Evolutionary conservation across 35 echinoderm and acorn worm genomes (phyloP).

Genomic region (Diadema setosum): DNA sequence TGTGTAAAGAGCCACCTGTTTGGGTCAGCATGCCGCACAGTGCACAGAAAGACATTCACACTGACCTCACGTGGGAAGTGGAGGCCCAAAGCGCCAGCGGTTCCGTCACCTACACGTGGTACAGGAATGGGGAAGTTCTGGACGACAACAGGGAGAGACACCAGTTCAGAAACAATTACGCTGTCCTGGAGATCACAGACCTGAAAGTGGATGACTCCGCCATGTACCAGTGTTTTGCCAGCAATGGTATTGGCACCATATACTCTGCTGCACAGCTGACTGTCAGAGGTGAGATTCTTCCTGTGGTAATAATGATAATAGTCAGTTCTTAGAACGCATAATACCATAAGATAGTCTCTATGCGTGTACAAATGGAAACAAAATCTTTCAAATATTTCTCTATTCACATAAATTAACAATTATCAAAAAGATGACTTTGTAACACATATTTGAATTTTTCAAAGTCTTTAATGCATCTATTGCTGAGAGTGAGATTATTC

Average conservation of each 20-base stretch:
- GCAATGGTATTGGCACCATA: conserved; percentile 27
- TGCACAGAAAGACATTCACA: conserved; percentile 50
- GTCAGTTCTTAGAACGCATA: too few relatives aligned
- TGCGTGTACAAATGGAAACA: too few relatives aligned
- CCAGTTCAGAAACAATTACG: conserved; percentile 23
- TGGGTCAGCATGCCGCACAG: conserved; percentile 1
- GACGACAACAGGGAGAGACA: background rate
- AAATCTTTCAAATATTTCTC: too few relatives aligned
- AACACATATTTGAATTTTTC: too few relatives aligned
- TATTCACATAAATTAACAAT: too few relatives aligned
- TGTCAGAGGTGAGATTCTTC: conserved; percentile 64
- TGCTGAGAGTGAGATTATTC: too few relatives aligned
- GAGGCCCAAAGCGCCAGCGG: conserved; percentile 47
- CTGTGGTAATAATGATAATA: too few relatives aligned
- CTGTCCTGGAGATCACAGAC: conserved; percentile 36
- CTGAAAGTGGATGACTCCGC: conserved; percentile 40
- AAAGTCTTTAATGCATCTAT: too few relatives aligned
- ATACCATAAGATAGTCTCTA: too few relatives aligned
- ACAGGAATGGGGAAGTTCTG: conserved; percentile 50
- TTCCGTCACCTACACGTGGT: conserved; percentile 63
- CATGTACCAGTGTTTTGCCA: conserved; percentile 89
- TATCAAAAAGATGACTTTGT: too few relatives aligned
- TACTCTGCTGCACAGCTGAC: conserved; percentile 70
- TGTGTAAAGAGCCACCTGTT: conserved; percentile 13
- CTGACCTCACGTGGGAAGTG: conserved; percentile 22